Conservation (phyloP, 1,140 invertebrate species). For the Atopsyche davidsoni region DNA sequence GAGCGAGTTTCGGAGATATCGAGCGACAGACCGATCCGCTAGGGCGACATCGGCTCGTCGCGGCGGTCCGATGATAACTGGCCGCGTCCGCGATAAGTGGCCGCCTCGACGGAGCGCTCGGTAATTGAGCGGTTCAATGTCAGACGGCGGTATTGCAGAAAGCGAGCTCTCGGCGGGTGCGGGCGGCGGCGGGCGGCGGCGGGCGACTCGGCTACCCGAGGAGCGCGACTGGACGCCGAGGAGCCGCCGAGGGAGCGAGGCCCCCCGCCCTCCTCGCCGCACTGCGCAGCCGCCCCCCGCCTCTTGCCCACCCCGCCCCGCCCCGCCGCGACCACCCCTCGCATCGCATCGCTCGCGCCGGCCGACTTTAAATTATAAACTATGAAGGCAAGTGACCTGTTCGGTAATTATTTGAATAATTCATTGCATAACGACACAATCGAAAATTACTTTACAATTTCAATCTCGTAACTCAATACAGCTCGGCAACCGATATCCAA, state of each 20-base stretch:
- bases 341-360: background rate
- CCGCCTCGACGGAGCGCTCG: constrained; percentile 5
- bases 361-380: too few species aligned
- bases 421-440: too few species aligned
- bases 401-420: too few species aligned
- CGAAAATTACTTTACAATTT: too few species aligned
- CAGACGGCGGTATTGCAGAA: constrained; percentile 13
- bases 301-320: too few species aligned
- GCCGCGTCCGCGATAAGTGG: constrained; percentile 13
- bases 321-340: background rate
- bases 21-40: background rate
- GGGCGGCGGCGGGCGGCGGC: constrained; percentile 9
- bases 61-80: constrained; percentile 18
- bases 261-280: background rate
- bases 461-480: too few species aligned
- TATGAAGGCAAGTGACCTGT: too few species aligned
- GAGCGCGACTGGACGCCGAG: background rate
- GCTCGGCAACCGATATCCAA: too few species aligned
- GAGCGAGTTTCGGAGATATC: background rate
- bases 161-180: background rate
- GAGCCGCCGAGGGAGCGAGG: background rate
- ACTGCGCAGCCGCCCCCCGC: constrained; percentile 4
- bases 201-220: constrained; percentile 12
- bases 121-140: constrained; percentile 20
- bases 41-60: background rate